A percentile compares a stretch with the other conserved stretches of the same genome.
phyloP scores from a whole-genome alignment of 2,797 vertebrate species.

The Sylvia borin region DNA sequence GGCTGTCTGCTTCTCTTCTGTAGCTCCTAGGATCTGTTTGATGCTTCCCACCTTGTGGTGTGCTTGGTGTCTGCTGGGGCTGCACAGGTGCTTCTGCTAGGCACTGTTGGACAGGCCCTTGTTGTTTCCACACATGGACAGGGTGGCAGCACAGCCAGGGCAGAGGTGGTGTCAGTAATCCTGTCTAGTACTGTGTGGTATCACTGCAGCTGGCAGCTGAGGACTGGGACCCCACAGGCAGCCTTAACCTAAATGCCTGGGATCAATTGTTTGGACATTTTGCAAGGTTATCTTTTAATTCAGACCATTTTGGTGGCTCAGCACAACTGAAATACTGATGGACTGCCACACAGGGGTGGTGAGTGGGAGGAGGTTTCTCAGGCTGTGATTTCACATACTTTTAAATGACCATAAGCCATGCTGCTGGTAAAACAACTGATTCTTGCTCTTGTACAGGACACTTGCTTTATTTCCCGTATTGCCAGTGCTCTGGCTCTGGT shows the following conservation, averaged over 20 bases:
- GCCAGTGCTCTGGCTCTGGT: not conserved
- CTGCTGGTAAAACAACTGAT: not conserved
- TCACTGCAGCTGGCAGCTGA: not conserved
- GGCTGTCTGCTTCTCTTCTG: not conserved
- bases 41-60: fast-evolving
- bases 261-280: not conserved
- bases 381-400: not conserved
- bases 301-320: not conserved
- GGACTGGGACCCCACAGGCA: not conserved
- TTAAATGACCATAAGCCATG: not conserved
- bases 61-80: not conserved
- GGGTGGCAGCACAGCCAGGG: too few relatives aligned
- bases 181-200: fast-evolving
- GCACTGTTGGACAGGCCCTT: not conserved
- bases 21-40: not conserved
- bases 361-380: not conserved
- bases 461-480: not conserved
- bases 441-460: not conserved
- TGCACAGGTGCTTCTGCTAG: not conserved
- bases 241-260: not conserved
- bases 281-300: not conserved
- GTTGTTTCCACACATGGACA: fast-evolving
- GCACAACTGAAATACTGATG: not conserved
- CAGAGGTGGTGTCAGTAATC: not conserved
- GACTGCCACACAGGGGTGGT: fast-evolving